Base-by-base conservation (phyloP, 2,888 invertebrate species). In the Cosmopolites sordidus region DNA sequence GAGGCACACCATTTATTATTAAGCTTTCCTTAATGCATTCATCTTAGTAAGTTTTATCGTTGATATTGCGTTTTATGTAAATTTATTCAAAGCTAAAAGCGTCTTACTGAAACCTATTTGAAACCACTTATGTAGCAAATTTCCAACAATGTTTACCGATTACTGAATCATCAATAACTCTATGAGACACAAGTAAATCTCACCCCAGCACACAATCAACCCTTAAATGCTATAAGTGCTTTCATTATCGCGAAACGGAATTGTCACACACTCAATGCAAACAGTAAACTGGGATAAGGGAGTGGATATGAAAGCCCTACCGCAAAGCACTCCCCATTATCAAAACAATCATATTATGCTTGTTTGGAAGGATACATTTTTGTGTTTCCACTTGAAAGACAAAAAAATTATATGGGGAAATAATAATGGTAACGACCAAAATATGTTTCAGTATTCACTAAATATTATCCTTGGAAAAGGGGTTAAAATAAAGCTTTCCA, bases 191-290 rank as follows among this genome's bases (percentile, higher is more conserved):
- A 29, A 38, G 16, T 38, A 42, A 18, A 37, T 42, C 16, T 42
- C 43, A 49, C 33, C 50, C 50, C 44, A 39, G 43, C 44, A 40
- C 29, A 50, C 39, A 50, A 50, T 50, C 50, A 50, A 50, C 50
- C 50, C 50, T 38, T 44, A 44, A 50, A 50, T 44, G 30, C 15
- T 40, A 39, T 43, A 50, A 50, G 44, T 50, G 50, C 44, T 50
- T 44, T 50, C 44, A 50, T 50, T 44, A 50, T 50, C 38, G 46
- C 38, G 22, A 46, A 46, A 46, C 46, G 38, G 37, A 37, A 46
- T 46, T 39, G 45, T 46, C 45, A 46, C 18, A 46, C 12, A 46
- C 9, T 46, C 15, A 46, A 14, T 8, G 16, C n/a, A 46, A 18
- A 38, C 37, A 45, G 37, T 22, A 11, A 12, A 33, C 33, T 11